phyloP scores from a whole-genome alignment of 2,888 invertebrate genomes.

The Falcaria lacertinaria region DNA sequence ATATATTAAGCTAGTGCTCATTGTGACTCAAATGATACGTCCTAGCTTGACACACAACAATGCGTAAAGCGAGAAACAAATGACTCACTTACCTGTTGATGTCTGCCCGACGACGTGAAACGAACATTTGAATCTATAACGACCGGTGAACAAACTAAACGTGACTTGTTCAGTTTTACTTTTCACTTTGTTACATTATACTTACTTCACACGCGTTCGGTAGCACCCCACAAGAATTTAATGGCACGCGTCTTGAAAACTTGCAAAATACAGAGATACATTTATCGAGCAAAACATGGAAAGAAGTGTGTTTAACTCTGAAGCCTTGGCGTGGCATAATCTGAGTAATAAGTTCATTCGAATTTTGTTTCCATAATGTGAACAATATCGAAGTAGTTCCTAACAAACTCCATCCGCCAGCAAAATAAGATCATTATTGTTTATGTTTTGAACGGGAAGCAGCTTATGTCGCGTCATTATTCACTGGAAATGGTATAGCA shows the following conservation, averaged over 20 bases:
- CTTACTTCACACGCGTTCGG: background rate
- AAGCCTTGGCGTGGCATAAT: no score
- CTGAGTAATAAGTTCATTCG: background rate
- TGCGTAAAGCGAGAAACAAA: slow-evolving; percentile 58
- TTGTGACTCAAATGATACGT: slow-evolving; percentile 32
- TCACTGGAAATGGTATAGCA: slow-evolving; percentile 26
- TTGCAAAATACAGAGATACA: background rate
- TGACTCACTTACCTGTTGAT: slow-evolving; percentile 73
- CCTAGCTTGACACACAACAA: slow-evolving; percentile 48
- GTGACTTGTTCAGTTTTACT: slow-evolving; percentile 42
- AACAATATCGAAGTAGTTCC: background rate
- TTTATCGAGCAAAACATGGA: background rate
- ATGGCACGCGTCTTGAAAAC: background rate
- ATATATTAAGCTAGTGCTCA: no score
- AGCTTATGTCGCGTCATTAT: slow-evolving; percentile 7
- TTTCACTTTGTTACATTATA: background rate
- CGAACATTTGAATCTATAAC: slow-evolving; percentile 40
- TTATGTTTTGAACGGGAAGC: slow-evolving; percentile 1
- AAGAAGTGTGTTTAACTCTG: background rate
- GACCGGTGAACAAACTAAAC: slow-evolving; percentile 33
- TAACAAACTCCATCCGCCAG: background rate
- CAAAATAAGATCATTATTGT: background rate
- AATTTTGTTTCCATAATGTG: background rate
- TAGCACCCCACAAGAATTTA: background rate
- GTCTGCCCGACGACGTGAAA: slow-evolving; percentile 36